Percentiles rank a stretch among this genome's conserved stretches.
phyloP scores from a whole-genome alignment of 2,113 vertebrate genomes.

The Suricata suricatta region DNA sequence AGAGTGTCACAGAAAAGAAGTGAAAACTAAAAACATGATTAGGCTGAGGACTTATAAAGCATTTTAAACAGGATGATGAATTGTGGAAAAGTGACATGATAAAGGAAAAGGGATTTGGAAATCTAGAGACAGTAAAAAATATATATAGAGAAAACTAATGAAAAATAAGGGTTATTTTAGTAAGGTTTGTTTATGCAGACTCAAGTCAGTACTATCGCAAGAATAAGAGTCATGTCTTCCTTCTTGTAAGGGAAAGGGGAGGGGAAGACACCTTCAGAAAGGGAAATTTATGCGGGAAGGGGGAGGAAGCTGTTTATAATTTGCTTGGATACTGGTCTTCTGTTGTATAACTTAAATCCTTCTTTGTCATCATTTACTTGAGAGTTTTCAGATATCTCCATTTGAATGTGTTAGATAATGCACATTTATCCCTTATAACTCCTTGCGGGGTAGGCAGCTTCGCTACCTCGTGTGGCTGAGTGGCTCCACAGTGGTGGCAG shows the following conservation, averaged over 20 bases:
- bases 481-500: not conserved
- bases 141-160: not conserved
- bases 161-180: not conserved
- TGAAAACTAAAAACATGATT: not conserved
- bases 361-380: not conserved
- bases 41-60: not conserved
- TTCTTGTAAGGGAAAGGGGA: not conserved
- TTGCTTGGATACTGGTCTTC: not conserved
- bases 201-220: not conserved
- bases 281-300: not conserved
- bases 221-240: not conserved
- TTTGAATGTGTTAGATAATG: not conserved
- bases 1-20: not conserved
- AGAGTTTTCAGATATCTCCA: not conserved
- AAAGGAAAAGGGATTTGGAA: not conserved
- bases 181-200: not conserved
- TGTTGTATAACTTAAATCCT: not conserved
- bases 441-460: not conserved
- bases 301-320: not conserved
- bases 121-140: not conserved
- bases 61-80: not conserved
- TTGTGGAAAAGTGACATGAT: not conserved
- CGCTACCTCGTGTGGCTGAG: not conserved
- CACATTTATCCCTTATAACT: not conserved
- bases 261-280: not conserved